Conservation (phyloP, 2,888 invertebrate species). For the Tromatobia lineatoria region DNA sequence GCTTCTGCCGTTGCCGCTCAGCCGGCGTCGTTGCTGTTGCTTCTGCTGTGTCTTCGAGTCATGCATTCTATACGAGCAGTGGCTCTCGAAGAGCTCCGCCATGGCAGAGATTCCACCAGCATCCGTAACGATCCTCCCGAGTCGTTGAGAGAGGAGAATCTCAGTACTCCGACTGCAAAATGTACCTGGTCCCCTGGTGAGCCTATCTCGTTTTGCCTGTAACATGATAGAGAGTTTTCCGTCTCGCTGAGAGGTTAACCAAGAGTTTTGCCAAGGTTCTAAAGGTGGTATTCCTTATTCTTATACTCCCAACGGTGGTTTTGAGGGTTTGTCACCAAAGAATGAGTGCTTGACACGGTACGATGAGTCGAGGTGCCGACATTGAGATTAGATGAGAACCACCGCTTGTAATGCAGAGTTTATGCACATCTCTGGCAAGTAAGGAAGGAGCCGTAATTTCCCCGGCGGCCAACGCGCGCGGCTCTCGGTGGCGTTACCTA, state of each 20-base stretch:
- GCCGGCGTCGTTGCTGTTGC: constrained; percentile 62
- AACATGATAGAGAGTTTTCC: not conserved
- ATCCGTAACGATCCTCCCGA: constrained; percentile 40
- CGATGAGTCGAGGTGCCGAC: not conserved
- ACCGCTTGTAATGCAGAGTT: constrained; percentile 83
- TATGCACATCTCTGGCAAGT: constrained; percentile 84
- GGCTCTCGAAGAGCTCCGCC: constrained; percentile 71
- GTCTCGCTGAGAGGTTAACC: not conserved
- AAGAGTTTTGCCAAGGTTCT: not conserved
- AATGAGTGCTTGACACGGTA: constrained; percentile 6
- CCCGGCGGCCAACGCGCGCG: constrained; percentile 83
- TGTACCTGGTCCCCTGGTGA: not conserved
- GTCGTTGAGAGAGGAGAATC: constrained; percentile 26
- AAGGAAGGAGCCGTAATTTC: constrained; percentile 85
- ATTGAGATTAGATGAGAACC: constrained; percentile 77
- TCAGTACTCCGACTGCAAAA: constrained; percentile 3
- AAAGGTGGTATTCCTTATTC: not conserved
- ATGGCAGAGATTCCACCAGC: constrained; percentile 9
- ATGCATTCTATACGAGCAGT: constrained; percentile 85
- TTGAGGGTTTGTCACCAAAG: not conserved
- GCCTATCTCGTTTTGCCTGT: not conserved
- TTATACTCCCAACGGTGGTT: not conserved
- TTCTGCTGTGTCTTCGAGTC: constrained; percentile 81
- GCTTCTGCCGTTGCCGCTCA: constrained; percentile 42
- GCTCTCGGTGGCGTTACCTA: constrained; percentile 83